A percentile compares a stretch with the other conserved stretches of the same genome.
Evolutionary conservation across 2,888 invertebrate species (phyloP).

Genomic region (Byasa hedistus): DNA sequence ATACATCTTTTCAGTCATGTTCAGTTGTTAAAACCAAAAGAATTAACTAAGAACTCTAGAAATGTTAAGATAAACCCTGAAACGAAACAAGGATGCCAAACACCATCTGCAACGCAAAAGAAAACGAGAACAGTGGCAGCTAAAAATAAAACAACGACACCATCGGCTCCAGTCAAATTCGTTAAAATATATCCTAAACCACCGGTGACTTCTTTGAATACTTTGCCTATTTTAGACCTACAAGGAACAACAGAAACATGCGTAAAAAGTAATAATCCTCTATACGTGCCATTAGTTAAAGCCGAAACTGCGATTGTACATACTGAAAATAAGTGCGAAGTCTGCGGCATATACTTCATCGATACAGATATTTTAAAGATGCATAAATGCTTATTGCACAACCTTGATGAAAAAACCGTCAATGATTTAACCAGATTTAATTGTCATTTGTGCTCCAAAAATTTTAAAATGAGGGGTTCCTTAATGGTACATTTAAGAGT

Average conservation of each 20-base stretch:
- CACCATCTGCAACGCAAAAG: constrained; percentile 45
- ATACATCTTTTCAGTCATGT: constrained; percentile 90
- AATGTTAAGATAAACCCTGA: constrained; percentile 37
- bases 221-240: constrained; percentile 62
- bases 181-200: constrained; percentile 74
- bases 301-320: constrained; percentile 48
- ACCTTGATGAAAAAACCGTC: constrained; percentile 60
- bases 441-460: constrained; percentile 89
- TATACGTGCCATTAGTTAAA: constrained; percentile 49
- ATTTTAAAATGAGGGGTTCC: constrained; percentile 90
- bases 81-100: constrained; percentile 41
- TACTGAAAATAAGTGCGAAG: constrained; percentile 77
- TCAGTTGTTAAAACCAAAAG: constrained; percentile 53
- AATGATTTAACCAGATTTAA: constrained; percentile 76
- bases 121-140: constrained; percentile 52
- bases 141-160: constrained; percentile 66
- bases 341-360: constrained; percentile 86
- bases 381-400: constrained; percentile 87
- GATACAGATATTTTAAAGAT: constrained; percentile 85
- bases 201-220: constrained; percentile 62
- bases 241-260: constrained; percentile 42
- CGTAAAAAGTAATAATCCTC: constrained; percentile 43
- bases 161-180: constrained; percentile 60
- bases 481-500: constrained; percentile 90
- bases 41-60: constrained; percentile 39